These are phyloP conservation scores for Alentia gelatinosa DNA, from an alignment of 2,888 invertebrate genomes.

Conservation along the genomic window DNA sequence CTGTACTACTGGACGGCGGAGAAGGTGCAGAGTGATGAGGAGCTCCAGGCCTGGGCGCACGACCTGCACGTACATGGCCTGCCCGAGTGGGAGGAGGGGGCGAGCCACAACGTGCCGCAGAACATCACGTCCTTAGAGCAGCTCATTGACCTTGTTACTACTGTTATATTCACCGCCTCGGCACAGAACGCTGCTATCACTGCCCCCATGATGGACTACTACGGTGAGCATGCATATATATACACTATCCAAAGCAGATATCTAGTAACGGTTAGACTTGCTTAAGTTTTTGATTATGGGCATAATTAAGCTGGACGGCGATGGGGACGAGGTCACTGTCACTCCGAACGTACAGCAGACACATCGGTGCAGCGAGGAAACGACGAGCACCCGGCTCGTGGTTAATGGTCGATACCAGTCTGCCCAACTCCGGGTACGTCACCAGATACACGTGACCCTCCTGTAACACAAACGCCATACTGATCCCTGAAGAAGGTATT, in stretches of 20 bases:
- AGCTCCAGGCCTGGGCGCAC: constrained; percentile 35
- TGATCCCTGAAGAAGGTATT: no score
- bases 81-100: constrained; percentile 36
- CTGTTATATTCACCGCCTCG: constrained; percentile 62
- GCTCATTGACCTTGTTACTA: constrained; percentile 61
- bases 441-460: constrained; percentile 60
- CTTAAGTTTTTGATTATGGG: not conserved
- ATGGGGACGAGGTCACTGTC: constrained; percentile 56
- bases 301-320: constrained; percentile 53
- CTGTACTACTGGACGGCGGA: constrained; percentile 60
- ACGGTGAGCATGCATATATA: constrained; percentile 34
- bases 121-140: constrained; percentile 55
- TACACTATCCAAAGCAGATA: not conserved
- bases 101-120: constrained; percentile 57
- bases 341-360: constrained; percentile 60
- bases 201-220: constrained; percentile 60
- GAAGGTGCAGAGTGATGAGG: constrained; percentile 60
- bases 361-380: constrained; percentile 58
- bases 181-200: constrained; percentile 60
- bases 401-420: constrained; percentile 28
- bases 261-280: not conserved
- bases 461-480: constrained; percentile 14
- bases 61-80: constrained; percentile 42
- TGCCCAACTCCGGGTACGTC: constrained; percentile 59
- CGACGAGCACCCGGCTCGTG: constrained; percentile 49